A percentile compares a stretch with the other conserved stretches of the same genome.
phyloP scores from a whole-genome alignment of 2,888 invertebrate species.

The Smittia aterrima region DNA sequence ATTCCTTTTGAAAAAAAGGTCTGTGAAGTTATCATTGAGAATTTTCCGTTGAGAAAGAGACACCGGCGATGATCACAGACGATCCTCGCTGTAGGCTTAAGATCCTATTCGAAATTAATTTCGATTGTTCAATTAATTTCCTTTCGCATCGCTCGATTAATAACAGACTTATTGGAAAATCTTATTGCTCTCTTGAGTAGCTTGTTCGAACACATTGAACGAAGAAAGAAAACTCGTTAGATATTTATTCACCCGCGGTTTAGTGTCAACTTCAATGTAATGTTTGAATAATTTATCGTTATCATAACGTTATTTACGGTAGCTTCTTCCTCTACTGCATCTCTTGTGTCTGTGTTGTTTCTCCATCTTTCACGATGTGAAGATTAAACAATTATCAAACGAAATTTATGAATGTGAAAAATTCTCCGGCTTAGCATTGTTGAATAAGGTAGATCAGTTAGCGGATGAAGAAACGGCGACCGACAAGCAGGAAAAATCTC shows the following conservation, averaged over 20 bases:
- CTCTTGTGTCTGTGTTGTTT: neutral
- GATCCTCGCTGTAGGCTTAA: neutral
- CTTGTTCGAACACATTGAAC: neutral
- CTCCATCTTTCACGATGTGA: neutral
- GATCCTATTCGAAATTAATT: neutral
- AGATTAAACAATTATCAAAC: constrained; percentile 2
- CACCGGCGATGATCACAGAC: neutral
- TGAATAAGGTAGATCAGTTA: constrained; percentile 11
- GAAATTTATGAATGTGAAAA: constrained; percentile 8
- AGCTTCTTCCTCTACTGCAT: neutral
- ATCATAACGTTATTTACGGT: constrained; percentile 8
- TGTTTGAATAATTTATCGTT: constrained; percentile 11
- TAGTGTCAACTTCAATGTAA: neutral
- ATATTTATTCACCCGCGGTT: neutral
- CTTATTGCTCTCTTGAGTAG: neutral
- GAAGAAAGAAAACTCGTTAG: neutral
- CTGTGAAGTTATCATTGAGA: neutral
- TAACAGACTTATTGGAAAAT: constrained; percentile 7
- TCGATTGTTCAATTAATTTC: constrained; percentile 5
- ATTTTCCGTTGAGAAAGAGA: neutral
- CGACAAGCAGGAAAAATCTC: neutral
- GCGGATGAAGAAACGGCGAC: neutral
- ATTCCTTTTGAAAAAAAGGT: neutral
- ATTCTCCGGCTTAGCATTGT: neutral
- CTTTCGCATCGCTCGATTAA: neutral